Evolutionary conservation across 2,113 vertebrate genomes (phyloP).

Genomic region (Phalacrocorax pelagicus): DNA sequence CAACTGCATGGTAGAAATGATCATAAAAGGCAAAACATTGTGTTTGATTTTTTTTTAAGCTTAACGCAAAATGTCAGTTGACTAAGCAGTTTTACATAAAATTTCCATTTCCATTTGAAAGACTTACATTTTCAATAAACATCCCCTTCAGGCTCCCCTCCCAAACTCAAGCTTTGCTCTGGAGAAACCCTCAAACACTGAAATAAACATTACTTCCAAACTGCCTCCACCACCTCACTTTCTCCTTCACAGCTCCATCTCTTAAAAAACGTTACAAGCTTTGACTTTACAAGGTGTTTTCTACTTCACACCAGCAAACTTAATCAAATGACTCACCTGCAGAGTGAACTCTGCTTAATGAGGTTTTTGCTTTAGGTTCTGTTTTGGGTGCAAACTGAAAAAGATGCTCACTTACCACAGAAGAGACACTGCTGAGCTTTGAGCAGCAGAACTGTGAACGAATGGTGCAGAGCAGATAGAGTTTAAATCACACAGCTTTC

Average conservation of each 20-base stretch:
- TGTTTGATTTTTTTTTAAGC: not conserved
- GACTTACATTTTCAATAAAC: conserved; percentile 8
- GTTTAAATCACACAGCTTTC: not conserved
- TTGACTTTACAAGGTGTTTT: conserved; percentile 22
- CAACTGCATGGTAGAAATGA: not conserved
- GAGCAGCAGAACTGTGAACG: conserved; percentile 18
- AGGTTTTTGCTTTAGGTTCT: not conserved
- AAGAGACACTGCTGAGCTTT: not conserved
- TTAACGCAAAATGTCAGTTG: not conserved
- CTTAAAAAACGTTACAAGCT: not conserved
- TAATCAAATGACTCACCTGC: not conserved
- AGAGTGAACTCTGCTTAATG: not conserved
- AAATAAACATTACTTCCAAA: conserved; percentile 32
- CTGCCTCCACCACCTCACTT: not conserved
- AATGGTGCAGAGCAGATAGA: not conserved
- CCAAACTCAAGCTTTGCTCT: not conserved
- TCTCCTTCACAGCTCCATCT: not conserved
- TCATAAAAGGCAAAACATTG: not conserved
- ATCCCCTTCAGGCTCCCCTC: not conserved
- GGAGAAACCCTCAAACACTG: not conserved
- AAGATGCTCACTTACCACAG: not conserved
- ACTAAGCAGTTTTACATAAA: conserved; percentile 15
- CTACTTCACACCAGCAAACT: not conserved
- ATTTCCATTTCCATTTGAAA: conserved; percentile 39
- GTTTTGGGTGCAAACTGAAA: not conserved